Base-by-base conservation (phyloP, 2,797 vertebrate species). In the Pogonophryne albipinna region DNA sequence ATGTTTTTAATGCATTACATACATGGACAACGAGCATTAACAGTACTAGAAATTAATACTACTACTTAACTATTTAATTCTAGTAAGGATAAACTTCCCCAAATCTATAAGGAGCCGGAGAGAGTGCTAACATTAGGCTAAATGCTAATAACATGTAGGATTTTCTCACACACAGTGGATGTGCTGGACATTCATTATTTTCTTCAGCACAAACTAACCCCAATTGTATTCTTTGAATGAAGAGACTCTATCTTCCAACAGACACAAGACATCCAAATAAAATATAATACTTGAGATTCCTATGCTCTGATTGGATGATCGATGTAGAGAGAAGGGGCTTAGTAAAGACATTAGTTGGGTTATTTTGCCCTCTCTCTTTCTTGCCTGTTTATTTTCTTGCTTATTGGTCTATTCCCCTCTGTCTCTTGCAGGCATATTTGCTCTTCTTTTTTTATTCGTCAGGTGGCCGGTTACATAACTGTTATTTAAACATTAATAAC, bases 401-500 rank as follows among this genome's bases (percentile, higher is more conserved):
- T 12, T 44, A 10, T 49, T 62, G 16, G 34, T 60, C 47, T 51
- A 9, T 72, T 49, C 42, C 27, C 8, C 1, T 27, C 41, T 66
- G 19, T 49, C 14, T 67, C 47, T 38, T 4, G 13, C 38, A 50
- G 64, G 19, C 4, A 59, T 3, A 12, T 68, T 45, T 7, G 2
- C 34, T 64, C 2, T 55, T 61, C 58, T 66, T 42, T 27, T 46
- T 23, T 51, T 4, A 70, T 34, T 14, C 53, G 49, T 65, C 64
- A 47, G 34, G 60, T 65, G 53, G 53, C 47, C 12, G 3, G 50
- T 84, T 82, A 73, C 68, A 68, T 68, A 84, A 78, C 49, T 61
- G 44, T 58, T 79, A 76, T 66, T 66, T 69, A 52, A 77, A 71
- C 42, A 66, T 80, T 47, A 53, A 53, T 76, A 73, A 52, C 44